phyloP scores from a whole-genome alignment of 2,888 invertebrate genomes.

The Bellardia bayeri region DNA sequence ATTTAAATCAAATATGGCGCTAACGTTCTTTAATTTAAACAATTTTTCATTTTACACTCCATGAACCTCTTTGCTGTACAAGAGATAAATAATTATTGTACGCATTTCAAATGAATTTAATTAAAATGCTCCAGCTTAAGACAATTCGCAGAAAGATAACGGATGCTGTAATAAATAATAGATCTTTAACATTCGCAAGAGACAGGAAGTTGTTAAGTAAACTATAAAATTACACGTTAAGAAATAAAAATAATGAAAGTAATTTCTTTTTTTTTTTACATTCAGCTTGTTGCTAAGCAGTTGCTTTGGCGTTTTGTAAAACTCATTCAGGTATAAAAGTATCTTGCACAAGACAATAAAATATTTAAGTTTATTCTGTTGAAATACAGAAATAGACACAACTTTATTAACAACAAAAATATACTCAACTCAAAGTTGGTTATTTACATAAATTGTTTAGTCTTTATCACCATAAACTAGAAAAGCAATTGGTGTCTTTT shows the following conservation, averaged over 20 bases:
- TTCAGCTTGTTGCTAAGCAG: neutral
- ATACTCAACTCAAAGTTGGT: conserved; percentile 34
- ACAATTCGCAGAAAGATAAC: conserved; percentile 16
- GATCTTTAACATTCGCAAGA: conserved; percentile 56
- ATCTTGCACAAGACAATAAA: conserved; percentile 42
- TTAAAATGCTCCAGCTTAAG: conserved; percentile 55
- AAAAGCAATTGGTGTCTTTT: conserved; percentile 54
- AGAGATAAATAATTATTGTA: conserved; percentile 53
- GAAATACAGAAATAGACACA: conserved; percentile 40
- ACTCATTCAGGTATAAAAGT: conserved; percentile 9
- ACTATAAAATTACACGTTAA: conserved; percentile 39
- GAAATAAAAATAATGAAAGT: conserved; percentile 49
- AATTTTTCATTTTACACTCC: neutral
- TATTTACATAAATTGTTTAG: conserved; percentile 50
- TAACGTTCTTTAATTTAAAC: conserved; percentile 2
- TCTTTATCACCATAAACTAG: conserved; percentile 57
- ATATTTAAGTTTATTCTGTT: conserved; percentile 26
- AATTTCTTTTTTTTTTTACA: conserved; percentile 6
- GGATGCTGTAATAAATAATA: conserved; percentile 62
- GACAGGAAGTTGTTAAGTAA: conserved; percentile 57
- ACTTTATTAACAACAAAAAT: conserved; percentile 56
- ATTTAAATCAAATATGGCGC: conserved; percentile 21
- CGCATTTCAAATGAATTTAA: conserved; percentile 64
- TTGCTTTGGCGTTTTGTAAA: conserved; percentile 1
- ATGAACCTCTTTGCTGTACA: neutral